phyloP scores from a whole-genome alignment of 2,797 vertebrate genomes.

The Crax fasciolata region DNA sequence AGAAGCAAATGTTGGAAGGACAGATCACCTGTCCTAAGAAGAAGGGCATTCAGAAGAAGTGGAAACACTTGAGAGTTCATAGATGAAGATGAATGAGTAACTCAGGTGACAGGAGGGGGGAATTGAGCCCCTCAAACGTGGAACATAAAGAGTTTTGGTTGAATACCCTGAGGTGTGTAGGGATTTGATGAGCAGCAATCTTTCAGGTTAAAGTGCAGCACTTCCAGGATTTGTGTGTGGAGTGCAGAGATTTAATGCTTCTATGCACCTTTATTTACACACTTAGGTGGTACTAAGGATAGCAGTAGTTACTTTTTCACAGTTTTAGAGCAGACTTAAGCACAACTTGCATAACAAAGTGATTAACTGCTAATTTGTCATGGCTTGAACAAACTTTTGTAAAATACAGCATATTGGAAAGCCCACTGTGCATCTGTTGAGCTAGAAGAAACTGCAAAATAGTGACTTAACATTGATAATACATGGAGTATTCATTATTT shows the following conservation, averaged over 20 bases:
- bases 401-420: conserved; percentile 6
- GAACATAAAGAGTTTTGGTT: neutral
- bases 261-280: neutral
- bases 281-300: neutral
- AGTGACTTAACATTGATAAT: neutral
- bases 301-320: neutral
- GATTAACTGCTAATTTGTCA: neutral
- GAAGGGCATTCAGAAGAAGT: neutral
- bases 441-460: neutral
- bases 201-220: neutral
- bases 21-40: neutral
- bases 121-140: neutral
- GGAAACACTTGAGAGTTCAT: neutral
- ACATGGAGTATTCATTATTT: neutral
- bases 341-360: neutral
- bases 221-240: neutral
- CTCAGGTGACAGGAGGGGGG: neutral
- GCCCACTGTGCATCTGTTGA: neutral
- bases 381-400: neutral
- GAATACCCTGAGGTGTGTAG: neutral
- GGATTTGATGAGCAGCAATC: neutral
- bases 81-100: neutral
- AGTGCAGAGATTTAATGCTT: neutral
- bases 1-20: neutral
- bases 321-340: neutral